Conservation (phyloP, 1,140 invertebrate genomes). For the Euglossa dilemma region DNA sequence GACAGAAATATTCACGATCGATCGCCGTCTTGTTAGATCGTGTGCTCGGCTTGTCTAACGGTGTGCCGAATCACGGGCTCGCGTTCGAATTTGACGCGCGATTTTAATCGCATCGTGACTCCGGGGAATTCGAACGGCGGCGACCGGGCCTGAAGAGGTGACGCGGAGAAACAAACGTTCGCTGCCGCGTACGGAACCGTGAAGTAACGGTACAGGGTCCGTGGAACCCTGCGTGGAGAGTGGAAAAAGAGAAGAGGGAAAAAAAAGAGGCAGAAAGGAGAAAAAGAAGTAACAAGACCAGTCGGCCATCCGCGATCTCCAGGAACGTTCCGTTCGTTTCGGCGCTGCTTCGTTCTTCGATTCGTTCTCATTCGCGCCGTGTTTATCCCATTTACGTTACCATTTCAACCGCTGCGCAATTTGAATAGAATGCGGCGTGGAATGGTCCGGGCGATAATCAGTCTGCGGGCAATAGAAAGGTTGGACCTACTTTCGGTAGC, state of each 20-base stretch:
- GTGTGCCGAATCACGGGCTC: neutral
- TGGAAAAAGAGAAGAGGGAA: neutral
- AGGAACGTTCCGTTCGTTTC: constrained; percentile 43
- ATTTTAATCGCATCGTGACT: constrained; percentile 34
- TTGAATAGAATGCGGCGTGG: neutral
- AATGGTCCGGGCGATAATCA: neutral
- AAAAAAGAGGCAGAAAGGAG: constrained; percentile 2
- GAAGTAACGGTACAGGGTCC: constrained; percentile 59
- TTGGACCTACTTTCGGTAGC: neutral
- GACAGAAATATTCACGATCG: too few relatives aligned
- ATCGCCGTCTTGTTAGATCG: neutral
- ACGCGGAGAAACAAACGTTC: constrained; percentile 29
- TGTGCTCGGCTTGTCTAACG: constrained; percentile 7
- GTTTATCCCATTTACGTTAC: neutral
- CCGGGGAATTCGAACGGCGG: constrained; percentile 9
- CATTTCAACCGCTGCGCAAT: neutral
- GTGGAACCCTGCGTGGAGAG: constrained; percentile 14
- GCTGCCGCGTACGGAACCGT: constrained; percentile 45
- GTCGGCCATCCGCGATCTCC: constrained; percentile 40
- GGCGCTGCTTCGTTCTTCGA: neutral
- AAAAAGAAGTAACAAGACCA: constrained; percentile 35
- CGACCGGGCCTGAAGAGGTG: neutral
- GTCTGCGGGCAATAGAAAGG: neutral
- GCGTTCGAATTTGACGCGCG: neutral
- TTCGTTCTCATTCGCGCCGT: constrained; percentile 29